A percentile compares a stretch with the other conserved stretches of the same genome.
These are phyloP conservation scores for Polyergus mexicanus DNA, from an alignment of 1,140 invertebrate species.

Conservation along the genomic window DNA sequence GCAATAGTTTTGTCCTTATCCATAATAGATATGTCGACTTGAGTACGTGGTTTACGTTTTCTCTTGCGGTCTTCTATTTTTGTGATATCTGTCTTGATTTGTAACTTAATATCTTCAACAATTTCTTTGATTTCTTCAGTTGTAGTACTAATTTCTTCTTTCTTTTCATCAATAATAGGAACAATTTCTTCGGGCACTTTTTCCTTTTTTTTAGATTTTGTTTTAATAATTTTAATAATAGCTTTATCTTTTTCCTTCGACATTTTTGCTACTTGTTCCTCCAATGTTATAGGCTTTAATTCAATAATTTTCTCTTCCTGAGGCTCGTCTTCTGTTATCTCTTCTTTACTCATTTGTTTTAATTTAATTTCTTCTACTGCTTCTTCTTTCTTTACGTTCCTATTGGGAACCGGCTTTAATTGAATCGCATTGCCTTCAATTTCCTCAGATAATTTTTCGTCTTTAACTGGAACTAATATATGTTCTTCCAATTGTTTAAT, in stretches of 20 bases:
- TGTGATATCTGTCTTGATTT: constrained; percentile 45
- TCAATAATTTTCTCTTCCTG: constrained; percentile 82
- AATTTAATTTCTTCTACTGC: constrained; percentile 41
- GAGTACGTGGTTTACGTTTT: constrained; percentile 84
- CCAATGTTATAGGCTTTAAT: constrained; percentile 83
- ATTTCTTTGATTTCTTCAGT: constrained; percentile 29
- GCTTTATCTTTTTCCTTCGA: constrained; percentile 77
- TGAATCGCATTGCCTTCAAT: constrained; percentile 11
- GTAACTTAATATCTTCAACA: background rate
- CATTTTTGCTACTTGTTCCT: constrained; percentile 61
- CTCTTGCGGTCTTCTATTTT: constrained; percentile 71
- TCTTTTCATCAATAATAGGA: constrained; percentile 65
- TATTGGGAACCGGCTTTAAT: constrained; percentile 37
- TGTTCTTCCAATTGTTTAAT: background rate
- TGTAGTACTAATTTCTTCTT: constrained; percentile 18
- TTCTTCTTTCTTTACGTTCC: background rate
- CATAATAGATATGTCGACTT: constrained; percentile 86
- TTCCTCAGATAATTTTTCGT: constrained; percentile 24
- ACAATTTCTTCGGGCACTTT: constrained; percentile 56
- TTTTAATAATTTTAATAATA: constrained; percentile 69
- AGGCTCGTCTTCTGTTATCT: constrained; percentile 79
- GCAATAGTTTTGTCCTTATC: constrained; percentile 87
- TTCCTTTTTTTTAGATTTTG: constrained; percentile 48
- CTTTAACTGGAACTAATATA: background rate
- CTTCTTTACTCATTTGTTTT: constrained; percentile 71